These are phyloP conservation scores for Molossus molossus DNA, from an alignment of 2,797 vertebrate genomes.

Conservation along the genomic window DNA sequence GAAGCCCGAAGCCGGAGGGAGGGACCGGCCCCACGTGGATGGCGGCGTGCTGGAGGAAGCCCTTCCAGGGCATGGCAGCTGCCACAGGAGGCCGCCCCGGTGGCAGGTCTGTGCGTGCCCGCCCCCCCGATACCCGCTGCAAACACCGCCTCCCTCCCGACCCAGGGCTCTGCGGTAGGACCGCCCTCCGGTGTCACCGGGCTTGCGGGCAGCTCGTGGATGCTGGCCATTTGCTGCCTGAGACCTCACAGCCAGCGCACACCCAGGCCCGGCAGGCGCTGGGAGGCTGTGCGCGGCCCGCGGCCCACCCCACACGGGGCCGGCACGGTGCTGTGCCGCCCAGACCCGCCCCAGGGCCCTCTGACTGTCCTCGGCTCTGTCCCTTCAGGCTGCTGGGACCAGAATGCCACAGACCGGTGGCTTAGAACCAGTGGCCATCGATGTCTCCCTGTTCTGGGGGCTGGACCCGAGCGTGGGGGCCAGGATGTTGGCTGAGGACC, in stretches of 20 bases:
- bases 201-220: too few relatives aligned
- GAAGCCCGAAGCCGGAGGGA: constrained; percentile 33
- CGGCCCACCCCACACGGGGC: too few relatives aligned
- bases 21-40: background rate
- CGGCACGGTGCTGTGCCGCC: fast-evolving
- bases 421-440: background rate
- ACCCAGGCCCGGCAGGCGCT: background rate
- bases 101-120: background rate
- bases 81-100: background rate
- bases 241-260: background rate
- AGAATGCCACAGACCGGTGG: background rate
- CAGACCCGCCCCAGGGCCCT: background rate
- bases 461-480: background rate
- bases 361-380: background rate
- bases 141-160: background rate
- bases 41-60: background rate
- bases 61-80: too few relatives aligned
- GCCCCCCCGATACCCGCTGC: background rate
- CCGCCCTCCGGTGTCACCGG: background rate
- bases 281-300: too few relatives aligned
- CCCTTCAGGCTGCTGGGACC: background rate
- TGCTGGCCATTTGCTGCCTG: fast-evolving
- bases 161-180: background rate
- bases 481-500: fast-evolving
- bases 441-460: background rate